phyloP scores from a whole-genome alignment of 2,113 vertebrate species.

The Sterrhoptilus dennistouni region DNA sequence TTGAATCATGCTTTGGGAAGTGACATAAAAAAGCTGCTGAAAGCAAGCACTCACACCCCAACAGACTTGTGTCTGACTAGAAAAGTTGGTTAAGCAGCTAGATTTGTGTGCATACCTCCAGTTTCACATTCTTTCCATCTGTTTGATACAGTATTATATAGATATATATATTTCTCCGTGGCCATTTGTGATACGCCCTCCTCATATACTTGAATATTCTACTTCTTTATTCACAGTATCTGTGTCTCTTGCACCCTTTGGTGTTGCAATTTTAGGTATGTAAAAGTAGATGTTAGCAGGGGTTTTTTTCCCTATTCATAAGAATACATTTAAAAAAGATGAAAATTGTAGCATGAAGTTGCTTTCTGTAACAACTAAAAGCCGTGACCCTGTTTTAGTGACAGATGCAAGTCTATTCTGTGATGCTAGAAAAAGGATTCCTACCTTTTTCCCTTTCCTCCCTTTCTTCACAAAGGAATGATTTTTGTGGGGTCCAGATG shows the following conservation, averaged over 20 bases:
- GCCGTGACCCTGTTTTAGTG: conserved; percentile 82
- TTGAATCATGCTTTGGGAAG: conserved; percentile 65
- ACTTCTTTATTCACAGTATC: conserved; percentile 88
- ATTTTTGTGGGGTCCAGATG: conserved; percentile 64
- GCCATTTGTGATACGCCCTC: conserved; percentile 90
- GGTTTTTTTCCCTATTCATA: conserved; percentile 89
- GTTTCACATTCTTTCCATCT: conserved; percentile 81
- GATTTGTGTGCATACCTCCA: conserved; percentile 81
- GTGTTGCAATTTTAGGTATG: conserved; percentile 95
- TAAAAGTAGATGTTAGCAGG: conserved; percentile 97
- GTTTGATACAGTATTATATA: conserved; percentile 92
- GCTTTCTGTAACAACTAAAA: conserved; percentile 82
- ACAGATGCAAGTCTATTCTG: conserved; percentile 79
- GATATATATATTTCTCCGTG: conserved; percentile 89
- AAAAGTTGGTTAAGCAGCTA: conserved; percentile 78
- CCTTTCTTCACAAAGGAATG: conserved; percentile 60
- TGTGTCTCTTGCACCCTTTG: conserved; percentile 85
- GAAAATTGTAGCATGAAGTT: conserved; percentile 85
- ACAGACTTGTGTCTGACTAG: conserved; percentile 73
- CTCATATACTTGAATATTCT: conserved; percentile 90
- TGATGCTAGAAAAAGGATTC: conserved; percentile 77
- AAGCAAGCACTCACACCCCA: conserved; percentile 64
- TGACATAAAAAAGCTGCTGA: conserved; percentile 67
- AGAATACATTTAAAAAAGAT: conserved; percentile 80
- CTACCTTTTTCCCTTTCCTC: conserved; percentile 29